Evolutionary conservation across 2,797 vertebrate genomes (phyloP).

Genomic region (Pogoniulus pusillus): DNA sequence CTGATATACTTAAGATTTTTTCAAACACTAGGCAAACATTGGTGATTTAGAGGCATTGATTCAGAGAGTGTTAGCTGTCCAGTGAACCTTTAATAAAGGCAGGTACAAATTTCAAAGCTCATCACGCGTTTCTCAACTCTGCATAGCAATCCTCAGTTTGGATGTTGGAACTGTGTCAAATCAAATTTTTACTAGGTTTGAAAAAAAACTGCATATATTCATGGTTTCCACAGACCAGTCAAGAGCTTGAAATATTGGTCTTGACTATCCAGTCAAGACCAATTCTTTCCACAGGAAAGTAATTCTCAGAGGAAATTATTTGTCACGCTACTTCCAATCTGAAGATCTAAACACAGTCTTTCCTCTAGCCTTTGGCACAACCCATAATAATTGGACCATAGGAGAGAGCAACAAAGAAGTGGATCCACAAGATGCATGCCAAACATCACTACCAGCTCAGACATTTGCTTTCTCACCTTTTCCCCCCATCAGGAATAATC

Average conservation of each 20-base stretch:
- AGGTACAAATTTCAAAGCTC: conserved; percentile 7
- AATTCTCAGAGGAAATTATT: conserved; percentile 71
- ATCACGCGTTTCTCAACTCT: neutral
- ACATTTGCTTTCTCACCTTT: conserved; percentile 42
- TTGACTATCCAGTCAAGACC: conserved; percentile 62
- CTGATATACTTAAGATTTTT: neutral
- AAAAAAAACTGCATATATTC: conserved; percentile 61
- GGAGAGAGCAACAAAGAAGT: conserved; percentile 48
- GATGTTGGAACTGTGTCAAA: conserved; percentile 30
- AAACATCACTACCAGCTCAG: conserved; percentile 39
- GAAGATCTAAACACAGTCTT: conserved; percentile 66
- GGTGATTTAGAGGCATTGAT: neutral
- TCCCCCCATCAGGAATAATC: conserved; percentile 48
- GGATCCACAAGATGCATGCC: conserved; percentile 41
- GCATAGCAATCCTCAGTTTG: neutral
- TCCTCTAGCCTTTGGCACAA: conserved; percentile 68
- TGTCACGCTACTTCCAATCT: conserved; percentile 65
- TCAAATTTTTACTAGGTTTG: conserved; percentile 49
- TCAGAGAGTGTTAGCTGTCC: neutral
- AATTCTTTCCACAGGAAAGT: conserved; percentile 66
- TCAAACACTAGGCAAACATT: neutral
- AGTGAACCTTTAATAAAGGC: neutral
- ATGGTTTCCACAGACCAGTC: conserved; percentile 53
- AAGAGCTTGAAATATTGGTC: conserved; percentile 65
- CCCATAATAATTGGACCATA: conserved; percentile 63